These are phyloP conservation scores for Metallyticus violacea DNA, from an alignment of 2,888 invertebrate genomes.

Conservation along the genomic window DNA sequence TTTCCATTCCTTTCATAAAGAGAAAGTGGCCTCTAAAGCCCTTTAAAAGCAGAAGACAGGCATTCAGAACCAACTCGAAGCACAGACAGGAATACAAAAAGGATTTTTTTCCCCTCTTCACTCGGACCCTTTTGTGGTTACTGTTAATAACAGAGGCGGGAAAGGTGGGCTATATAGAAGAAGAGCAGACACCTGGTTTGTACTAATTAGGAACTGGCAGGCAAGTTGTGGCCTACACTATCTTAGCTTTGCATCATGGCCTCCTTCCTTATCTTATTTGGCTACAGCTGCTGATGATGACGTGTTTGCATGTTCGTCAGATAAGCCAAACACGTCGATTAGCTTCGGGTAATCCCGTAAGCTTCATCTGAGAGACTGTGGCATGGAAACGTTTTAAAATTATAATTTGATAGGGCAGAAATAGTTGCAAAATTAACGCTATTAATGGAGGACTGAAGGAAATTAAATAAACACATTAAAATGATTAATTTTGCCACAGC, in stretches of 20 bases:
- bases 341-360: too few relatives aligned
- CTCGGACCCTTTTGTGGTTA: not conserved
- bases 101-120: not conserved
- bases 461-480: too few relatives aligned
- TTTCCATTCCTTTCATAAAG: not conserved
- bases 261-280: not conserved
- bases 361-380: too few relatives aligned
- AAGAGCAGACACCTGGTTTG: not conserved
- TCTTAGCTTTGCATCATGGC: not conserved
- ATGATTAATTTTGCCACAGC: too few relatives aligned
- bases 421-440: too few relatives aligned
- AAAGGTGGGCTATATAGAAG: not conserved
- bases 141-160: not conserved
- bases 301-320: not conserved
- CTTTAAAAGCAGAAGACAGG: not conserved
- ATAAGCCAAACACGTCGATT: not conserved
- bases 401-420: too few relatives aligned
- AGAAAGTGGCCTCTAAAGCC: not conserved
- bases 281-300: not conserved
- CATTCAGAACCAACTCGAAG: not conserved
- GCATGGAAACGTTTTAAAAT: too few relatives aligned
- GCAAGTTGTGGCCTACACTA: not conserved
- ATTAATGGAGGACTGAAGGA: too few relatives aligned
- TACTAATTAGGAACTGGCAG: not conserved
- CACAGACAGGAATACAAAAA: not conserved